Conservation (phyloP, 1,140 invertebrate genomes). For the Neotoxoptera formosana region DNA sequence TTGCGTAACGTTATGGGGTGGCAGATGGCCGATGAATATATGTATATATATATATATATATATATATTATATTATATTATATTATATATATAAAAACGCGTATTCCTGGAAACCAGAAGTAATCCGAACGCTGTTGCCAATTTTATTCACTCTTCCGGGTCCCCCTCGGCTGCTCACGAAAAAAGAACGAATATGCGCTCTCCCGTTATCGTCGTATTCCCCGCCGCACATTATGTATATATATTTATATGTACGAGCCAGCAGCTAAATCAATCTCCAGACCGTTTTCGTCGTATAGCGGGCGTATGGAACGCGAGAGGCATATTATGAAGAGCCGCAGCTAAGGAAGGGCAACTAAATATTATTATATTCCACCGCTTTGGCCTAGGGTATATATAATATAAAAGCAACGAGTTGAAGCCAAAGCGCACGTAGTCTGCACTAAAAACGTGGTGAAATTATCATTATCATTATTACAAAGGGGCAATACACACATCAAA, state of each 20-base stretch:
- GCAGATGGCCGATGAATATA: slow-evolving; percentile 47
- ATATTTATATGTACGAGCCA: not conserved
- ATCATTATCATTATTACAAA: not conserved
- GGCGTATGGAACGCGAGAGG: not conserved
- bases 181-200: slow-evolving; percentile 9
- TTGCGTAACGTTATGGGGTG: slow-evolving; percentile 57
- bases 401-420: slow-evolving; percentile 10
- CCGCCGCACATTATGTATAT: not conserved
- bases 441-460: not conserved
- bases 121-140: slow-evolving; percentile 56
- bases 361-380: not conserved
- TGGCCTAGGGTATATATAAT: not conserved
- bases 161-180: not conserved
- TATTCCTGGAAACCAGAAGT: slow-evolving; percentile 57
- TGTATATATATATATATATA: not conserved
- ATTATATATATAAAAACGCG: too few relatives aligned
- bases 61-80: too few relatives aligned
- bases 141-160: slow-evolving; percentile 57
- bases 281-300: not conserved
- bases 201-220: not conserved
- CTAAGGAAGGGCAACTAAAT: not conserved
- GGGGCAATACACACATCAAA: not conserved
- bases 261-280: slow-evolving; percentile 43
- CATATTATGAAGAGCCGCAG: not conserved
- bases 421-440: not conserved